A percentile compares a stretch with the other conserved stretches of the same genome.
phyloP scores from a whole-genome alignment of 1,140 invertebrate species.

The Manduca sexta region DNA sequence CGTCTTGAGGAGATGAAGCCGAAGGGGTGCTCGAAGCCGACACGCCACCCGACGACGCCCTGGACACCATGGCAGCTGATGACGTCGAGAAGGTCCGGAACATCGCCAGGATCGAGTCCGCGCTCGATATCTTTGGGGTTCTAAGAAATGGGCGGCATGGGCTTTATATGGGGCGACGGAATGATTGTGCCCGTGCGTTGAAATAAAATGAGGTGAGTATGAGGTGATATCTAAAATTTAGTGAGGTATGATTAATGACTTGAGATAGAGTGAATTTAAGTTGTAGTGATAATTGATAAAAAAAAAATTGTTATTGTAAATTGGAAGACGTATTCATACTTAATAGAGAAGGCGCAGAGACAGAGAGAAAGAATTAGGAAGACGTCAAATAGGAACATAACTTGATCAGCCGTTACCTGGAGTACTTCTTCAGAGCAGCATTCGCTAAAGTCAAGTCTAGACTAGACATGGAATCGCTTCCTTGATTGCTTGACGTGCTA shows the following conservation, averaged over 20 bases:
- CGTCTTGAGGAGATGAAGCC: conserved; percentile 80
- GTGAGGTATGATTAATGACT: too few species aligned
- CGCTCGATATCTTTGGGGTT: conserved; percentile 77
- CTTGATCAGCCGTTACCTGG: conserved; percentile 32
- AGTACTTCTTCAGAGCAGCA: conserved; percentile 62
- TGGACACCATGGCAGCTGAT: conserved; percentile 69
- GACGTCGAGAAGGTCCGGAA: conserved; percentile 79
- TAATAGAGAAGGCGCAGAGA: too few species aligned
- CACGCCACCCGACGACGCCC: conserved; percentile 73
- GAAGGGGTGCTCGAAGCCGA: conserved; percentile 78
- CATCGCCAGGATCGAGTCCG: conserved; percentile 84
- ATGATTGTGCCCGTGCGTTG: too few species aligned
- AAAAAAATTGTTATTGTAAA: too few species aligned
- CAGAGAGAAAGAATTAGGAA: too few species aligned
- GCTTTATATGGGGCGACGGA: too few species aligned
- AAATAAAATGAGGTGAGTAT: neutral
- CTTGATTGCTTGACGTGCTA: conserved; percentile 79
- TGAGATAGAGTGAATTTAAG: too few species aligned
- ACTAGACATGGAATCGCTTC: conserved; percentile 80
- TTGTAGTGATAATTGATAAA: too few species aligned
- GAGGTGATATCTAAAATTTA: too few species aligned
- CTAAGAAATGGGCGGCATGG: conserved; percentile 29
- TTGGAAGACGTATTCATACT: too few species aligned
- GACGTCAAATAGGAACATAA: too few species aligned
- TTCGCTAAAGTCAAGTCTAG: conserved; percentile 75